Percentiles rank a stretch among this genome's conserved stretches.
phyloP scores from a whole-genome alignment of 2,888 invertebrate genomes.

The Diabrotica balteata region DNA sequence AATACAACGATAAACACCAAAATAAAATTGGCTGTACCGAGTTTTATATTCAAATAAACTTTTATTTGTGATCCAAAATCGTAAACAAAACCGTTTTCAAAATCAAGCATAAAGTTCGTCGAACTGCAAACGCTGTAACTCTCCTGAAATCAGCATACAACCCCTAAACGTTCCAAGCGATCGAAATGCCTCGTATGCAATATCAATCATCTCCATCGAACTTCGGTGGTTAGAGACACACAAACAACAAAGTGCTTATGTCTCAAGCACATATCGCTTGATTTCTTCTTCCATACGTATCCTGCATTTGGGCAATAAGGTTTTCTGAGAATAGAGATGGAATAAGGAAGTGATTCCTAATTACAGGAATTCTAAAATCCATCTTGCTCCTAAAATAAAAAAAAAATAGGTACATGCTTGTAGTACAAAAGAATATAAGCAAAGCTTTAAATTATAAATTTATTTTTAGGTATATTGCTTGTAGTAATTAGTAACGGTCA shows the following conservation, averaged over 20 bases:
- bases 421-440: no score
- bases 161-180: conserved; percentile 2
- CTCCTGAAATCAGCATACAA: not conserved
- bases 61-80: no score
- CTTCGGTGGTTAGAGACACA: not conserved
- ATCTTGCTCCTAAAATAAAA: no score
- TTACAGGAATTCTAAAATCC: not conserved
- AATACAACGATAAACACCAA: no score
- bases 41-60: no score
- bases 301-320: not conserved
- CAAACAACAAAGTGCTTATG: conserved; percentile 12
- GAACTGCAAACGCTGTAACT: conserved; percentile 5
- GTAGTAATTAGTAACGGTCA: no score
- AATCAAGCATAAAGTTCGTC: conserved; percentile 1
- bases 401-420: no score
- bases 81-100: no score
- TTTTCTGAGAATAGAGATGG: not conserved
- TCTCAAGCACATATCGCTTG: conserved; percentile 3
- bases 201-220: conserved; percentile 11
- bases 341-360: not conserved
- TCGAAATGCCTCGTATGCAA: conserved; percentile 3
- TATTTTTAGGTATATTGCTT: no score
- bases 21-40: no score
- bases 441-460: no score
- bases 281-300: not conserved